Evolutionary conservation across 1,140 invertebrate species (phyloP), one percentile per base, ranked within the genome.

Genomic region (Stegodyphus mimosarum): DNA sequence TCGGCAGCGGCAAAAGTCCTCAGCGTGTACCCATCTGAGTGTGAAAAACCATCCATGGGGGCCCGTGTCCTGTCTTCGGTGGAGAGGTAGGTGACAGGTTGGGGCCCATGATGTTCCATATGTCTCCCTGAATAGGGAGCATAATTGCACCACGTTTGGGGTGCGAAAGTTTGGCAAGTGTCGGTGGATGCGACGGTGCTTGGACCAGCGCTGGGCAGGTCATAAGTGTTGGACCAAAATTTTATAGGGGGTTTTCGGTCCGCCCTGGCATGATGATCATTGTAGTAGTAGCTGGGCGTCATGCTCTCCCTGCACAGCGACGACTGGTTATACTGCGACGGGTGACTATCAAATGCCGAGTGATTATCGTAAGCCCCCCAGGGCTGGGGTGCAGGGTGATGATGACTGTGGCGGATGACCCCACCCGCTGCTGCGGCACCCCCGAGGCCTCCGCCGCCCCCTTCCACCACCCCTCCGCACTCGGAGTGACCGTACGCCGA

Each of bases 321-420:
- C n/a, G 70, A n/a, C 90, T n/a, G 93, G 86, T 89, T 88, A 88
- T 90, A 90, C 83, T 90, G 89, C 33, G 33, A 33, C 33, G 33
- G 33, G 66, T 87, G 79, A 75, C 89, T 91, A 71, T 93, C 93
- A 88, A 92, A 92, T 87, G 91, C 91, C 76, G 89, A 90, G 77
- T 93, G 93, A 86, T 93, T 93, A 53, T 94, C 94, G 6, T 94
- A 93, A 9, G 72, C 69, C 88, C 92, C 93, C 93, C 93, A 94
- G 73, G 93, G 93, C 88, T 94, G 93, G 81, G 92, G 17, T 6
- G 33, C 3, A 33, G 51, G 74, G 66, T 78, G 76, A 50, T 84
- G 81, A 88, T 94, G 94, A 78, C 94, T 93, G 90, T 95, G 94
- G 80, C 94, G 90, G 88, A 95, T 95, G 88, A 95, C 94, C 73